Evolutionary conservation across 2,797 vertebrate species (phyloP).

Genomic region (Thunnus albacares): DNA sequence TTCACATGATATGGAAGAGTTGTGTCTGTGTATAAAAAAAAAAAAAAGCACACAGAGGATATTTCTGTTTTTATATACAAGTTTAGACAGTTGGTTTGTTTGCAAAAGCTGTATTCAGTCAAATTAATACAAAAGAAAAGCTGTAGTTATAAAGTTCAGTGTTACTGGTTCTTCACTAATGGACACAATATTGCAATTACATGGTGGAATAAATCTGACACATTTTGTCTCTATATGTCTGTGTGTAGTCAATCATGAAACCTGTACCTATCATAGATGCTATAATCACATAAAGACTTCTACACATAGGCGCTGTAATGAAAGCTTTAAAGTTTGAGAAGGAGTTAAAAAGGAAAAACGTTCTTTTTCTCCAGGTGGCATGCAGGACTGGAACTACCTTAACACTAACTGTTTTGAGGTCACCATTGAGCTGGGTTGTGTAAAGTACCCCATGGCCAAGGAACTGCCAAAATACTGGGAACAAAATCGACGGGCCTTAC

Average conservation of each 20-base stretch:
- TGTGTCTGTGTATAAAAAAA: neutral
- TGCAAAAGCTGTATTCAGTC: neutral
- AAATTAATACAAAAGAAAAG: neutral
- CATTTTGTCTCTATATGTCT: conserved; percentile 1
- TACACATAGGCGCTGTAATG: neutral
- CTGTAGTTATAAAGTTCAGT: neutral
- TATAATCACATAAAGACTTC: too few relatives aligned
- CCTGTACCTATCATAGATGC: neutral
- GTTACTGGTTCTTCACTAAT: neutral
- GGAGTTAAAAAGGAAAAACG: neutral
- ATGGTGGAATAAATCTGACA: neutral
- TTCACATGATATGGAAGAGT: neutral
- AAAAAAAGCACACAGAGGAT: neutral
- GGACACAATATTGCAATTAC: neutral
- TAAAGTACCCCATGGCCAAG: conserved; percentile 91
- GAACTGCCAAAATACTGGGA: conserved; percentile 94
- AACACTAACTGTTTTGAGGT: conserved; percentile 99
- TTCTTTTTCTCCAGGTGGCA: conserved; percentile 88
- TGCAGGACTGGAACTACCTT: conserved; percentile 99
- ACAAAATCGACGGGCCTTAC: conserved; percentile 90
- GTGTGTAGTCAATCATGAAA: neutral
- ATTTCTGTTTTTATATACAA: neutral
- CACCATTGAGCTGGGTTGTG: conserved; percentile 96
- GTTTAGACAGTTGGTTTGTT: neutral
- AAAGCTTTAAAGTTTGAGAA: neutral